These are phyloP conservation scores for Dolichoris vasculosae DNA, from an alignment of 1,140 invertebrate genomes.

Conservation along the genomic window DNA sequence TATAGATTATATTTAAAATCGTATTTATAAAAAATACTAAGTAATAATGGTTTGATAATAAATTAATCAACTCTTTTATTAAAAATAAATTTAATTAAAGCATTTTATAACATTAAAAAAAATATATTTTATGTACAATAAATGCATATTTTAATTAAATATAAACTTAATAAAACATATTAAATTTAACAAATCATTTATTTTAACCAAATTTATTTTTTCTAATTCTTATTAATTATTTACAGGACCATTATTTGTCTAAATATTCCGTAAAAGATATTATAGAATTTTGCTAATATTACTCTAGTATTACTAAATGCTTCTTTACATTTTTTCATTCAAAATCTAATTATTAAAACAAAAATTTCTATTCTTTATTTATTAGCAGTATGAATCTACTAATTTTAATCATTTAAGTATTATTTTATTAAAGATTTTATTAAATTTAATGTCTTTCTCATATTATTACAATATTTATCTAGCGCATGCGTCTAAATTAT, in stretches of 20 bases:
- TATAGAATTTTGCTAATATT: too few relatives aligned
- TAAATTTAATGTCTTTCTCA: background rate
- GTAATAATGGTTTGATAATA: too few relatives aligned
- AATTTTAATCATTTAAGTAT: constrained; percentile 24
- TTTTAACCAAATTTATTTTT: background rate
- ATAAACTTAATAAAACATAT: too few relatives aligned
- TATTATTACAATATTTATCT: constrained; percentile 1
- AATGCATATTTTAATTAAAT: too few relatives aligned
- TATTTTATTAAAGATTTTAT: background rate
- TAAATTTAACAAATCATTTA: background rate
- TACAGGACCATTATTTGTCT: too few relatives aligned
- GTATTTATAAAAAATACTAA: too few relatives aligned
- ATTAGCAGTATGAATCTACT: background rate
- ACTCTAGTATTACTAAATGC: background rate
- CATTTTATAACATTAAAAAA: too few relatives aligned
- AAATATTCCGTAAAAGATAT: too few relatives aligned
- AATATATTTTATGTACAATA: too few relatives aligned
- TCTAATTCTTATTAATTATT: background rate
- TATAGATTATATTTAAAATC: too few relatives aligned
- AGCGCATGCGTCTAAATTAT: background rate
- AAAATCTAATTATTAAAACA: too few relatives aligned
- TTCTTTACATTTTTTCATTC: background rate
- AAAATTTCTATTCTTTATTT: background rate
- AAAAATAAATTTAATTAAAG: too few relatives aligned
- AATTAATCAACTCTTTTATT: background rate